Evolutionary conservation across 2,888 invertebrate species (phyloP), one percentile per base, ranked within the genome.

Genomic region (Epistrophella euchroma): DNA sequence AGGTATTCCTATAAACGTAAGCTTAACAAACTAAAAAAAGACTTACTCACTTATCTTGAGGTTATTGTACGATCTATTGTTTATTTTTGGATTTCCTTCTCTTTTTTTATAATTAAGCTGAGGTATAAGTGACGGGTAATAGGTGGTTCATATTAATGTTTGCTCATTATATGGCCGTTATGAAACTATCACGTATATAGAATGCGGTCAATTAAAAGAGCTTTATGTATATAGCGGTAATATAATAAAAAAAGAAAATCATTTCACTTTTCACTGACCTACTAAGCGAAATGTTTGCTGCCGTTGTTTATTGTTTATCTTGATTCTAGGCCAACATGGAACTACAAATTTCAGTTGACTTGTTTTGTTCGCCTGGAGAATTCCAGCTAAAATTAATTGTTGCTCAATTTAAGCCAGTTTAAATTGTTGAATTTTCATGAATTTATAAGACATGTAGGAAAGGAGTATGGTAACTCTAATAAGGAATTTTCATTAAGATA

Each of bases 221-320:
- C 47, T 80, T 70, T 15, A 76, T 22, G 45, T 4, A 72, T 64
- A 19, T 13, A 11, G 60, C 37, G 22, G 35, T 50, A 13, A 37
- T 22, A 35, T 22, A 13, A 66, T 40, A 60, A 47, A 50, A 76
- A 76, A 76, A 76, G 75, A 76, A 85, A 85, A 85, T 85, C 85
- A 85, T 85, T 85, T 85, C 85, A 85, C 85, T 85, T 85, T 85
- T 85, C 72, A 85, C 76, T 47, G 56, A 52, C 68, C 13, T n/a
- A 56, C 68, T 22, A 43, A 25, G 70, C 43, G 71, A 62, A 62
- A 37, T 22, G 58, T 55, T 37, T 66, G 43, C 32, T 47, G 64
- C 25, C 15, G 37, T 70, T 72, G 13, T 64, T 66, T 2, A 25
- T 25, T 70, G 37, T 35, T 55, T 83, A 58, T 45, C 55, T 50